Evolutionary conservation across 2,797 vertebrate genomes (phyloP).

Genomic region (Oreortyx pictus): DNA sequence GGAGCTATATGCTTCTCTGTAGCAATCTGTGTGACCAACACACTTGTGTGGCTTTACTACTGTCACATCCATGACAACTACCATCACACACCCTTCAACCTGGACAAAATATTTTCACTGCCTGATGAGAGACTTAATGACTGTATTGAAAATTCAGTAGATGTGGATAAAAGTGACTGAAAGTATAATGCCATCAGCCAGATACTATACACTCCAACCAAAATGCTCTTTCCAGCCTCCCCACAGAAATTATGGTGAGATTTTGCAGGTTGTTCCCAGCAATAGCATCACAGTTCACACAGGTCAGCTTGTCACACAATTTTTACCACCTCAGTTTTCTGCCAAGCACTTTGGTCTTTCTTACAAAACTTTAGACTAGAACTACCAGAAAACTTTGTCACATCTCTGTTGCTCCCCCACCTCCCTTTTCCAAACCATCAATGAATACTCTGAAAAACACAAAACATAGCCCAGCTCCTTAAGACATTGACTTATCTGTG

Average conservation of each 20-base stretch:
- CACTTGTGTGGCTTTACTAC: neutral
- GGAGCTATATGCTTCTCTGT: neutral
- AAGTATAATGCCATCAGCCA: neutral
- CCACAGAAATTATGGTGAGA: fast-evolving
- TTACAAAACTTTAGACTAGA: fast-evolving
- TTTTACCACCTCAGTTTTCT: neutral
- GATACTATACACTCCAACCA: neutral
- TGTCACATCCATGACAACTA: too few relatives aligned
- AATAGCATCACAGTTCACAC: neutral
- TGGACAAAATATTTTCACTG: neutral
- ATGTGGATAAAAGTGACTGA: neutral
- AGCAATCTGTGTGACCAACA: neutral
- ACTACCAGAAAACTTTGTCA: neutral
- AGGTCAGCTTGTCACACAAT: neutral
- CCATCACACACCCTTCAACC: neutral
- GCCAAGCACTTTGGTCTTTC: neutral
- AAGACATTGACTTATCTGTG: neutral
- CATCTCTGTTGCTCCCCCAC: neutral
- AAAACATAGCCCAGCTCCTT: neutral
- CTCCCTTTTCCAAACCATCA: neutral
- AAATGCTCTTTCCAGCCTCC: neutral
- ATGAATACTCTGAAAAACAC: neutral
- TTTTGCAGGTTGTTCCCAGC: neutral
- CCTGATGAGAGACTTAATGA: neutral
- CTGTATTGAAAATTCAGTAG: neutral